Conservation (phyloP, 2,888 invertebrate genomes). For the Ramazzottius varieornatus region DNA sequence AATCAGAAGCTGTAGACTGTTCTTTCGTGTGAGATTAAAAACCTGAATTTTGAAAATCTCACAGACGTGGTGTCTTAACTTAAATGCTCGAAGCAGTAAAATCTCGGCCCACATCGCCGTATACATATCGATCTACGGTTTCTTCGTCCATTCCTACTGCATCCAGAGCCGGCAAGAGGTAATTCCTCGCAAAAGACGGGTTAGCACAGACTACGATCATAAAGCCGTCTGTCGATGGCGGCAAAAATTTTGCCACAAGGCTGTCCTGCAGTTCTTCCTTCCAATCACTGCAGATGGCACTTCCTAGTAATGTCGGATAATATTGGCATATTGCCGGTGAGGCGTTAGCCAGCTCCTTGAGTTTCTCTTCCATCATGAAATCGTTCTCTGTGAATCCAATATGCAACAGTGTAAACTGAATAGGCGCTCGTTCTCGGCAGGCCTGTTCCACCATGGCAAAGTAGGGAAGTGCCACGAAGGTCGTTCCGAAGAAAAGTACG, state of each 20-base stretch:
- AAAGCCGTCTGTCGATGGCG: background rate
- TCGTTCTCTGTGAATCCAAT: background rate
- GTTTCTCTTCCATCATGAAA: background rate
- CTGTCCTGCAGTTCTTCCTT: background rate
- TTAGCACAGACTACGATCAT: background rate
- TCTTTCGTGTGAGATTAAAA: too few relatives aligned
- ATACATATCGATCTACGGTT: background rate
- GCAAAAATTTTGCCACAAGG: background rate
- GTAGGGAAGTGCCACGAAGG: background rate
- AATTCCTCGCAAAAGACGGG: background rate
- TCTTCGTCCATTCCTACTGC: background rate
- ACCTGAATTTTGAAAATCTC: too few relatives aligned
- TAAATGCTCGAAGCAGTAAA: too few relatives aligned
- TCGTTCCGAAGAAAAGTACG: background rate
- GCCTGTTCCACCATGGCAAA: background rate
- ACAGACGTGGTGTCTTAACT: too few relatives aligned
- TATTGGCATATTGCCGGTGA: too few relatives aligned
- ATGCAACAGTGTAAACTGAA: background rate
- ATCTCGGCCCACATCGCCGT: background rate
- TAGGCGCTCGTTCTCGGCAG: background rate
- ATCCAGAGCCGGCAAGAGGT: background rate
- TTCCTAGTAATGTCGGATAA: too few relatives aligned
- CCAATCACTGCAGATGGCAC: background rate
- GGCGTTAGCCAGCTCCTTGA: too few relatives aligned
- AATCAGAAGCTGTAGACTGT: too few relatives aligned